phyloP scores from a whole-genome alignment of 2,888 invertebrate species.

The Agrilus biguttatus region DNA sequence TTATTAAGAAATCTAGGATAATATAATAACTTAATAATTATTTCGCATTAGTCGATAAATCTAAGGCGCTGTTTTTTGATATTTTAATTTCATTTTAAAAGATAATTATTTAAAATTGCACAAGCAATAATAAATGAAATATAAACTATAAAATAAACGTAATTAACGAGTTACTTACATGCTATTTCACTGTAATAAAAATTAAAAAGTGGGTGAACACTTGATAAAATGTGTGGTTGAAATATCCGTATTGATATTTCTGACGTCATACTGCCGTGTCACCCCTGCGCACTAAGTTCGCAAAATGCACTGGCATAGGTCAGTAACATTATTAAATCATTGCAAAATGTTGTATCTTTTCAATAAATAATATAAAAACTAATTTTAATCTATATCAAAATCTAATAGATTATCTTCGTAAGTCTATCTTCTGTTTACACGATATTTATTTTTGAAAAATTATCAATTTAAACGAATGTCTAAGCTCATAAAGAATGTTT shows the following conservation, averaged over 20 bases:
- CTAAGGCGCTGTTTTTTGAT: neutral
- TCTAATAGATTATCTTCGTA: too few species aligned
- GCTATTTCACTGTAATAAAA: constrained; percentile 15
- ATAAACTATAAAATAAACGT: neutral
- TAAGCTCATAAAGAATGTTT: too few species aligned
- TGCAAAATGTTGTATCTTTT: too few species aligned
- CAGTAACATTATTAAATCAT: constrained; percentile 6
- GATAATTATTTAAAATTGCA: neutral
- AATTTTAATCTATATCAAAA: too few species aligned
- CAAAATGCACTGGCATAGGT: constrained; percentile 21
- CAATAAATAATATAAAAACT: too few species aligned
- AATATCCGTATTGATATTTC: constrained; percentile 24
- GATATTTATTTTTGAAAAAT: too few species aligned
- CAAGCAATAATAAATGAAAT: neutral
- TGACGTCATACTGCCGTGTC: constrained; percentile 29
- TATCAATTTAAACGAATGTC: too few species aligned
- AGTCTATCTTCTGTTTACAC: too few species aligned
- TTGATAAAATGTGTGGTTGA: constrained; percentile 17
- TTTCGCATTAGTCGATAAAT: neutral
- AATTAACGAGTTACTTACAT: constrained; percentile 18
- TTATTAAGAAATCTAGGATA: too few species aligned
- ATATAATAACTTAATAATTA: too few species aligned
- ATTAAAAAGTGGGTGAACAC: constrained; percentile 18
- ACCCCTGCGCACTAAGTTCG: constrained; percentile 18
- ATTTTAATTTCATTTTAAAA: neutral